Base-by-base conservation (phyloP, 1,140 invertebrate species). In the Oreohelix idahoensis region DNA sequence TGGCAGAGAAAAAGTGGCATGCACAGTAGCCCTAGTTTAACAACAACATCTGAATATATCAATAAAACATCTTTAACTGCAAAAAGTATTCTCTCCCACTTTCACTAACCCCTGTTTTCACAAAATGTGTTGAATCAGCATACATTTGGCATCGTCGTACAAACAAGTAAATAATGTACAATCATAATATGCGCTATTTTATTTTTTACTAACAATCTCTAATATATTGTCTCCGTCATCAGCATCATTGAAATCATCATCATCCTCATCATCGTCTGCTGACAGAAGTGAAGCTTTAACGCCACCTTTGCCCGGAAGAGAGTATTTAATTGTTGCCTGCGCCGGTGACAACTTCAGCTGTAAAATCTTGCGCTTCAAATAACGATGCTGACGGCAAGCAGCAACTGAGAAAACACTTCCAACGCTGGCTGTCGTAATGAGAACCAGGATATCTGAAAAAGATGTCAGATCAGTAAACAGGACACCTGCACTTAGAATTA, bases 341-440 rank as follows among this genome's bases (percentile, higher is more conserved):
- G 81, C 5, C 26, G 45, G 71, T 4, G 71, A 53, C 8, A 78
- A 35, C 32, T 78, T 49, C 23, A 38, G 58, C 66, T 74, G 42
- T 73, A 83, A 66, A 49, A 83, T 73, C 29, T 79, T 85, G n/a
- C 85, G 83, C 70, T 87, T 87, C 63, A 87, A n/a, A 42, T 85
- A 86, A 13, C 85, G 81, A 45, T 87, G 86, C 49, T 86, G 85
- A 36, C 86, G 45, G 66, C 86, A 87, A 4, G 86, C 83, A 10
- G 85, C 86, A 23, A 87, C 85, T 17, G 70, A 83, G 53, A 85
- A 87, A 4, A 87, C 75, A 29, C 83, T 85, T 29, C 70, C 86
- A 51, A 87, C 71, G 29, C 81, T 83, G 36, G 81, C 86, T 42
- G 83, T 83, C 1, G 84, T 29, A 42, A 86, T 71, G 15, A 87